Evolutionary conservation across 2,113 vertebrate species (phyloP).

Genomic region (Corvus moneduloides): DNA sequence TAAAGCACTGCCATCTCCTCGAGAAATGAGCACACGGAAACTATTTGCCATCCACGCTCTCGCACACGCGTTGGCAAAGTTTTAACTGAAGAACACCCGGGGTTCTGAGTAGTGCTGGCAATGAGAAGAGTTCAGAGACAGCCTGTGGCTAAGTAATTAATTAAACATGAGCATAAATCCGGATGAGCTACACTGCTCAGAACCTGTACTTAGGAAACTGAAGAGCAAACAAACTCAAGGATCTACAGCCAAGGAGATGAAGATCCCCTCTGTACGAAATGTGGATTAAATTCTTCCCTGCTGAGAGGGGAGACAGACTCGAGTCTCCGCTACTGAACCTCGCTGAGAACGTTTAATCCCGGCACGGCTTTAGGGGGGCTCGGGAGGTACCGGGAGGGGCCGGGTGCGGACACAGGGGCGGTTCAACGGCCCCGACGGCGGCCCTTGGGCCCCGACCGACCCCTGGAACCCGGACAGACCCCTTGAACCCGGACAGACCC

Average conservation of each 20-base stretch:
- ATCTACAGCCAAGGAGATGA: not conserved
- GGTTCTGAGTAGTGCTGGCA: rapidly evolving
- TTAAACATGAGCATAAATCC: not conserved
- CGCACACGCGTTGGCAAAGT: rapidly evolving
- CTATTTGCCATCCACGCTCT: no score
- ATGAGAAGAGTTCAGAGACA: rapidly evolving
- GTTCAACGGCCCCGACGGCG: not conserved
- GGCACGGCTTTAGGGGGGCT: not conserved
- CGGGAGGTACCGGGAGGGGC: not conserved
- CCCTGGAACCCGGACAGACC: not conserved
- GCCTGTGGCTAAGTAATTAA: not conserved
- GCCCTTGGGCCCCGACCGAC: no score
- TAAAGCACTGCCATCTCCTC: rapidly evolving
- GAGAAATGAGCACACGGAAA: rapidly evolving
- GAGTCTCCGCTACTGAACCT: rapidly evolving
- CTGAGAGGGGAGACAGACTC: no score
- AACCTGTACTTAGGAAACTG: rapidly evolving
- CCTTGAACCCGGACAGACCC: not conserved
- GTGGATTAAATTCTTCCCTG: rapidly evolving
- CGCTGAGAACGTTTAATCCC: not conserved
- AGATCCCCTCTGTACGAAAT: rapidly evolving
- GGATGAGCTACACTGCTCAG: no score
- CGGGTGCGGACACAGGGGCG: not conserved
- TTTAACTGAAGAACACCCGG: rapidly evolving
- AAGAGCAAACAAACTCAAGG: not conserved